Evolutionary conservation across 2,113 vertebrate species (phyloP), one percentile per base, ranked within the genome.

Genomic region (Lipophrys pholis): DNA sequence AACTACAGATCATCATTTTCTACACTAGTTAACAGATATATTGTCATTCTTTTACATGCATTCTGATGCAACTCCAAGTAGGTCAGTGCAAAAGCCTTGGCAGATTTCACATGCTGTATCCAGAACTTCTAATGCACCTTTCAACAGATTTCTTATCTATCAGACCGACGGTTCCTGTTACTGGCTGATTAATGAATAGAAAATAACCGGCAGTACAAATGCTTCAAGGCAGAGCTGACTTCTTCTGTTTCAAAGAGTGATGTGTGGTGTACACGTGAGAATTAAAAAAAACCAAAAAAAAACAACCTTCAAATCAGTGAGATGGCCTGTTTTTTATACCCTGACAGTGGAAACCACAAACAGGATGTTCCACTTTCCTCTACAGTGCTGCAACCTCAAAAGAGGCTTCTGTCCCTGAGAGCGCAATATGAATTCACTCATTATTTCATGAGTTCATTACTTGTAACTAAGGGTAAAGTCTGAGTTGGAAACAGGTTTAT

Each of bases 271-370:
- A 16, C 30, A 50, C 35, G 12, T 3, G 8, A 0, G 21, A 43
- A 58, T 54, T 40, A 39, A 48, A 67, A 65, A 14, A 45, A 36
- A 68, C 2, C 2, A 2, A 30, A 30, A 30, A 2, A 30, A 30
- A 30, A 2, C 2, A 30, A 30, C 21, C 21, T 41, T 76, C 48
- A 68, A 40, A 52, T 11, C 16, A 16, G 46, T 10, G 12, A 48
- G 15, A 55, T 15, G 21, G 48, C 8, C 45, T 16, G 36, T 17
- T 30, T 41, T 70, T 54, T 16, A 17, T n/a, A 38, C 7, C 39
- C 43, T 16, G 45, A 59, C 36, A 55, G 7, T 2, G 68, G 64
- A 57, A 55, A 63, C 17, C 68, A 69, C 58, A 64, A 59, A 61
- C 35, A 52, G 50, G 46, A 46, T 6, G 9, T 77, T 69, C 12